These are phyloP conservation scores for Siphlonurus alternatus DNA, from an alignment of 2,888 invertebrate genomes.

Conservation along the genomic window DNA sequence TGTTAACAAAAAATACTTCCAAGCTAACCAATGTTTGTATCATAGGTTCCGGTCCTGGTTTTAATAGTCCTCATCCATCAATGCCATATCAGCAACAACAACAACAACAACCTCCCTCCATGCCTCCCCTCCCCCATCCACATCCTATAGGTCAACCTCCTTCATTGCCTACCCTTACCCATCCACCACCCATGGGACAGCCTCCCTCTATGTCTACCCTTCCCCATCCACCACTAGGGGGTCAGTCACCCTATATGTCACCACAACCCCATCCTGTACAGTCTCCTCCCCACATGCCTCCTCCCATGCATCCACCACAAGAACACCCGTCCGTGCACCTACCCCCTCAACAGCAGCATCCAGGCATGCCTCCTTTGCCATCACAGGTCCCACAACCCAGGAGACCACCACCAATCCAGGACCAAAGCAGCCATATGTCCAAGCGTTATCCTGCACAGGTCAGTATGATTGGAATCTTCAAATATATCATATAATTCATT, in stretches of 20 bases:
- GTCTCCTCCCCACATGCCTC: background rate
- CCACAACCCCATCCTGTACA: background rate
- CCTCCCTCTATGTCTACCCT: background rate
- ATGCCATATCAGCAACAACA: conserved; percentile 17
- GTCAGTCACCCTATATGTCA: background rate
- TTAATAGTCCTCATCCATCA: conserved; percentile 14
- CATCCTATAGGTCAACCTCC: background rate
- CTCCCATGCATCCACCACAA: background rate
- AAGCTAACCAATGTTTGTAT: too few species aligned
- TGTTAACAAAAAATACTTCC: too few species aligned
- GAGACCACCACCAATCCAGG: background rate
- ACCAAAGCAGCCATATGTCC: background rate
- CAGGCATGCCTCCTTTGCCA: background rate
- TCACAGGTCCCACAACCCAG: background rate
- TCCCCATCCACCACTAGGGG: background rate
- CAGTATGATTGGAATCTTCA: background rate
- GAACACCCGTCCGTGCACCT: too few species aligned
- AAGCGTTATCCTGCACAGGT: background rate
- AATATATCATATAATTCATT: too few species aligned
- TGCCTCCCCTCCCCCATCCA: background rate
- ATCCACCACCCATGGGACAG: background rate
- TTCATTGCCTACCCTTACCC: background rate
- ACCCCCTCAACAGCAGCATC: background rate
- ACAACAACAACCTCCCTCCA: conserved; percentile 18
- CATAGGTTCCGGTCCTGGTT: too few species aligned